These are phyloP conservation scores for Ochlodes sylvanus DNA, from an alignment of 2,888 invertebrate species.

Conservation along the genomic window DNA sequence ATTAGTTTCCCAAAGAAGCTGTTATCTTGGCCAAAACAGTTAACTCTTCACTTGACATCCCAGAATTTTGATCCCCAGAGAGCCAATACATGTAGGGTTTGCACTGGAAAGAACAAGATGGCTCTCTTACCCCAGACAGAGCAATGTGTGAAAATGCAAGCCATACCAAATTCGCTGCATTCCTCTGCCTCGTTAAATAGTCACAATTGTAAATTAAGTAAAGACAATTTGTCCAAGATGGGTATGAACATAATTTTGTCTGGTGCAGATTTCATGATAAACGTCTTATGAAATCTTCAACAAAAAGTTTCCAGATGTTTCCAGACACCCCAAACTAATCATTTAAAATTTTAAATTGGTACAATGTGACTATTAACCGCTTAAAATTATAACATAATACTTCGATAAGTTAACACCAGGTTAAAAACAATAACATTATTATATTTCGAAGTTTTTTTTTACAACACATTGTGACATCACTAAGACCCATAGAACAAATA, in stretches of 20 bases:
- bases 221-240: conserved; percentile 44
- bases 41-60: conserved; percentile 83
- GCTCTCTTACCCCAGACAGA: conserved; percentile 69
- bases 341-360: conserved; percentile 28
- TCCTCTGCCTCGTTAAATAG: conserved; percentile 64
- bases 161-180: conserved; percentile 68
- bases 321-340: conserved; percentile 17
- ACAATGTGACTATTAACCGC: conserved; percentile 61
- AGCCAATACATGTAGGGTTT: conserved; percentile 59
- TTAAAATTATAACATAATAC: conserved; percentile 49
- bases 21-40: conserved; percentile 56
- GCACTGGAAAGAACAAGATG: conserved; percentile 56
- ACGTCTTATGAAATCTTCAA: conserved; percentile 9
- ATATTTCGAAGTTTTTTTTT: conserved; percentile 18
- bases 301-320: background rate
- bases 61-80: conserved; percentile 68
- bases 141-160: conserved; percentile 71
- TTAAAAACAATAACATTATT: conserved; percentile 45
- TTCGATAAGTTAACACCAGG: conserved; percentile 45
- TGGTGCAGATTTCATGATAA: conserved; percentile 15
- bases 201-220: conserved; percentile 67
- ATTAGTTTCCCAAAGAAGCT: conserved; percentile 17
- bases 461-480: conserved; percentile 25
- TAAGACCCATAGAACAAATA: conserved; percentile 36
- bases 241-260: conserved; percentile 5